These are phyloP conservation scores for Rostratula benghalensis DNA, from an alignment of 2,113 vertebrate species.

Conservation along the genomic window DNA sequence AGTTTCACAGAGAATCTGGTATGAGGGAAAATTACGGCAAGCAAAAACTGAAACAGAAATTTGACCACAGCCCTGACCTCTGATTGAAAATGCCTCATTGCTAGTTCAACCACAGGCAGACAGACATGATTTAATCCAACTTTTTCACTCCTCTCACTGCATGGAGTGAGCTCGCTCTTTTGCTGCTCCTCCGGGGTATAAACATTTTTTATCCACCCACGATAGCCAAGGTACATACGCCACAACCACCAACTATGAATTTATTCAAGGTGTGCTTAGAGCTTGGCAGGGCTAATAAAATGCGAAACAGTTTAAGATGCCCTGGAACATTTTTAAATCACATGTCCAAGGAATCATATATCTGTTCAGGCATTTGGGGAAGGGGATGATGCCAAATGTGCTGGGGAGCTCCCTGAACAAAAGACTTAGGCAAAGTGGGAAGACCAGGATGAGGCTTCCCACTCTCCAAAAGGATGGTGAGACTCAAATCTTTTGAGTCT, in stretches of 20 bases:
- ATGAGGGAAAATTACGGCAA: slow-evolving; percentile 58
- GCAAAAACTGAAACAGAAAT: slow-evolving; percentile 59
- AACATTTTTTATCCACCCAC: slow-evolving; percentile 41
- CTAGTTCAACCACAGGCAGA: slow-evolving; percentile 64
- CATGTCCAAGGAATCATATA: background rate
- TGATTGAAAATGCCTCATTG: slow-evolving; percentile 68
- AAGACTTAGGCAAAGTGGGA: background rate
- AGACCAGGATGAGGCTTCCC: background rate
- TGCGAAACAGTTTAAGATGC: background rate
- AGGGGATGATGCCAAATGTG: background rate
- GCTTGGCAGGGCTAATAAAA: slow-evolving; percentile 39
- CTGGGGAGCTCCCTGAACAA: background rate
- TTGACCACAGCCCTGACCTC: slow-evolving; percentile 68
- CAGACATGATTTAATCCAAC: slow-evolving; percentile 70
- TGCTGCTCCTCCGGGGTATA: slow-evolving; percentile 10
- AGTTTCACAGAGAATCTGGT: slow-evolving; percentile 56
- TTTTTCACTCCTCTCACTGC: slow-evolving; percentile 21
- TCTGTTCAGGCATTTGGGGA: background rate
- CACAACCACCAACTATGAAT: slow-evolving; percentile 47
- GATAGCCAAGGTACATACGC: slow-evolving; percentile 13
- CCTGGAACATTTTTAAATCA: slow-evolving; percentile 34
- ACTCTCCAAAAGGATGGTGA: background rate
- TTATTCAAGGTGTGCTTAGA: slow-evolving; percentile 48
- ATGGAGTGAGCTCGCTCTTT: background rate
- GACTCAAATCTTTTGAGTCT: background rate